Conservation (phyloP, 2,888 invertebrate genomes). For the Xylota segnis region DNA sequence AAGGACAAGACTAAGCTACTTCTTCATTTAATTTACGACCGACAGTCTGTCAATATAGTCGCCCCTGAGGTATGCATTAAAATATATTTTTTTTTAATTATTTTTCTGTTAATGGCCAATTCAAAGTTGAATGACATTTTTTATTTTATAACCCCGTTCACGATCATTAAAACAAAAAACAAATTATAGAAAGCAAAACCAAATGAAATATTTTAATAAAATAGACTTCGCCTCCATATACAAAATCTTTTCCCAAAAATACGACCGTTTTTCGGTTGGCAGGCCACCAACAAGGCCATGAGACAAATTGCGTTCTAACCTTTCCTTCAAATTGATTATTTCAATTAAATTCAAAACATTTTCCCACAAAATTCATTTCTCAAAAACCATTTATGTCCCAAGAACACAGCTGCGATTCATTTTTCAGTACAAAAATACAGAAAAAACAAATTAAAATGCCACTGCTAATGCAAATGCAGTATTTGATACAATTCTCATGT, state of each 20-base stretch:
- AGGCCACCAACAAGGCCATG: slow-evolving; percentile 44
- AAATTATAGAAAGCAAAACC: background rate
- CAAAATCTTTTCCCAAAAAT: slow-evolving; percentile 21
- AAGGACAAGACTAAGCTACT: too few relatives aligned
- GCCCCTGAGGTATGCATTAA: background rate
- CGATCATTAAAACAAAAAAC: background rate
- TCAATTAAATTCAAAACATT: background rate
- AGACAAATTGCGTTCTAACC: slow-evolving; percentile 23
- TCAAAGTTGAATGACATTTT: slow-evolving; percentile 21
- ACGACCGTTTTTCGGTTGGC: slow-evolving; percentile 20
- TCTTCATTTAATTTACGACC: background rate
- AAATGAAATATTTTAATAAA: background rate
- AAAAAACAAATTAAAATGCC: background rate
- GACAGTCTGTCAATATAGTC: background rate
- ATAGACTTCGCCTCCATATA: background rate
- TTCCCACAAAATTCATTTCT: background rate
- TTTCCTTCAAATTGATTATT: slow-evolving; percentile 28
- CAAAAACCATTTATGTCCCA: slow-evolving; percentile 10
- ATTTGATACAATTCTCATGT: slow-evolving; percentile 3
- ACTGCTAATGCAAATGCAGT: background rate
- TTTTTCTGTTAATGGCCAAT: background rate
- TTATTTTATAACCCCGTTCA: background rate
- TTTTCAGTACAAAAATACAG: background rate
- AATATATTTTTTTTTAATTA: background rate
- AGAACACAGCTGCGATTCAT: slow-evolving; percentile 26